Conservation (phyloP, 2,888 invertebrate genomes). For the Tipula lateralis region DNA sequence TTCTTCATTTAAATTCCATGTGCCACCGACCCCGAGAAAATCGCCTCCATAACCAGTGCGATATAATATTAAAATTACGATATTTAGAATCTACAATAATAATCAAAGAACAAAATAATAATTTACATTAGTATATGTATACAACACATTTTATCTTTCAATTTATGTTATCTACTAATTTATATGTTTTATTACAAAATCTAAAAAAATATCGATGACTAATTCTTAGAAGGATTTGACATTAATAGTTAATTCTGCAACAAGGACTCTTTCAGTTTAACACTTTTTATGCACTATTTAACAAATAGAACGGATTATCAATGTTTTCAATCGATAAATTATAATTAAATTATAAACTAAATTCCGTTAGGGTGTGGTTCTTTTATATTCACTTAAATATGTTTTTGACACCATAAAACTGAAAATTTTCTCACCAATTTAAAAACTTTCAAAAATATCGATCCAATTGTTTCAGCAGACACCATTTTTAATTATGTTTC, state of each 20-base stretch:
- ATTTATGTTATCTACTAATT: not conserved
- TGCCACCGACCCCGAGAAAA: conserved; percentile 82
- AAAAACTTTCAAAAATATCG: conserved; percentile 72
- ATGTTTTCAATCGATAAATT: not conserved
- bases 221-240: not conserved
- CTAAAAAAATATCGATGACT: not conserved
- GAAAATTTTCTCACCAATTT: conserved; percentile 62
- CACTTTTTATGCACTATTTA: not conserved
- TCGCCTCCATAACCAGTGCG: conserved; percentile 76
- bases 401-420: not conserved
- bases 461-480: conserved; percentile 73
- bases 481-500: conserved; percentile 58
- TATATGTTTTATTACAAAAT: not conserved
- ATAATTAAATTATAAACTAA: not conserved
- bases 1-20: conserved; percentile 85
- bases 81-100: conserved; percentile 66
- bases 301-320: not conserved
- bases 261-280: not conserved
- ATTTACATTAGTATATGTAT: not conserved
- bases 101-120: conserved; percentile 20
- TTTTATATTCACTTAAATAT: not conserved
- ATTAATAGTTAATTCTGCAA: not conserved
- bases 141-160: not conserved
- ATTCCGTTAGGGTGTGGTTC: not conserved
- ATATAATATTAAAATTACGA: conserved; percentile 74